phyloP scores from a whole-genome alignment of 1,140 invertebrate species.

The Vanessa tameamea region DNA sequence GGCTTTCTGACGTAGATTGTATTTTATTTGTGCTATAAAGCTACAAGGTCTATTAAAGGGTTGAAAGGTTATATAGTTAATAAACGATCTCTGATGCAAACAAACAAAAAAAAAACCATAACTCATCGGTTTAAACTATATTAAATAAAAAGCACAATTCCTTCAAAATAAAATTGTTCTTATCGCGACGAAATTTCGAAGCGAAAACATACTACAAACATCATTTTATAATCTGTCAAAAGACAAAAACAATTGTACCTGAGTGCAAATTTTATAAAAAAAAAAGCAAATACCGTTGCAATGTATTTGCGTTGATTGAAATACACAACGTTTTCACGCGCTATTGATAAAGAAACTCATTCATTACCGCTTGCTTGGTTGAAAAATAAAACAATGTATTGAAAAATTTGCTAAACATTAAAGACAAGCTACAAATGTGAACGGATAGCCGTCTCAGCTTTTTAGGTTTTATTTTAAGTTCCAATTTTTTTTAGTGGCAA shows the following conservation, averaged over 20 bases:
- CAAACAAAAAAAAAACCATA: no score
- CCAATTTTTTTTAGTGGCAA: no score
- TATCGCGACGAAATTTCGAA: no score
- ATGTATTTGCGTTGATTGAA: conserved; percentile 13
- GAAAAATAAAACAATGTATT: not conserved
- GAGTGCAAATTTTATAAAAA: conserved; percentile 1
- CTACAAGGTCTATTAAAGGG: not conserved
- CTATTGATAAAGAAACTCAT: conserved; percentile 9
- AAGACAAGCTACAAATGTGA: not conserved
- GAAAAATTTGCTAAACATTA: not conserved
- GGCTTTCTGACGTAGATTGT: not conserved
- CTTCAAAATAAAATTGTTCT: no score
- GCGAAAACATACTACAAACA: no score
- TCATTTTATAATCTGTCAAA: no score
- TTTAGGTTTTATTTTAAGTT: no score
- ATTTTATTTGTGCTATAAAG: not conserved
- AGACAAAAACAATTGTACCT: not conserved
- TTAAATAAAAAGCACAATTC: no score
- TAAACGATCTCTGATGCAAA: no score
- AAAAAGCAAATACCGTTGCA: not conserved
- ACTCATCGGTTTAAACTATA: no score
- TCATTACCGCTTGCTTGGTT: not conserved
- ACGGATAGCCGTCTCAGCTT: no score
- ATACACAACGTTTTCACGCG: conserved; percentile 20
- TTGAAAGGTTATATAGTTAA: no score